Conservation (phyloP, 1,140 invertebrate species). For the Colletes latitarsis region DNA sequence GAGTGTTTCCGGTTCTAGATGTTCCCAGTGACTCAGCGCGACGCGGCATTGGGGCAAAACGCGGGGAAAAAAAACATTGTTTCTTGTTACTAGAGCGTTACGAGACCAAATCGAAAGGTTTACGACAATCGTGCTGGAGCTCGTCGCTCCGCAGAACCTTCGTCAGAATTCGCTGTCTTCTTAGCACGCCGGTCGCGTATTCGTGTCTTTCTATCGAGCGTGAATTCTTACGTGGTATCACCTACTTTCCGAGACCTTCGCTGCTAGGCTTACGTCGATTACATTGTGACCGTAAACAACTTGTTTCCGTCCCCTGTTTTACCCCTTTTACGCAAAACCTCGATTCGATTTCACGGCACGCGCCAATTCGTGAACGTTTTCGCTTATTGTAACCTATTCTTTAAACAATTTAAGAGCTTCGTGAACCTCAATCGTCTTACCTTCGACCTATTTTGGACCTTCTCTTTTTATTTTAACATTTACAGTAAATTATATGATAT, state of each 20-base stretch:
- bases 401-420: not conserved
- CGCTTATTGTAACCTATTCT: too few relatives aligned
- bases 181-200: not conserved
- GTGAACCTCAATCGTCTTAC: too few relatives aligned
- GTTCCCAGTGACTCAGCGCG: slow-evolving; percentile 1
- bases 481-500: too few relatives aligned
- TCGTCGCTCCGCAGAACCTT: not conserved
- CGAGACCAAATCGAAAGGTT: slow-evolving; percentile 32
- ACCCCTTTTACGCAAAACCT: not conserved
- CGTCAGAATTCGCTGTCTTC: slow-evolving; percentile 11
- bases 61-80: not conserved
- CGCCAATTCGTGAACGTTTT: not conserved
- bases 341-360: not conserved
- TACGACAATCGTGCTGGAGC: not conserved
- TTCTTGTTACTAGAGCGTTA: slow-evolving; percentile 40
- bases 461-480: too few relatives aligned
- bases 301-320: slow-evolving; percentile 36
- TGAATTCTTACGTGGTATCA: slow-evolving; percentile 24
- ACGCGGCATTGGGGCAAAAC: not conserved
- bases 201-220: slow-evolving; percentile 16
- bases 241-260: slow-evolving; percentile 50
- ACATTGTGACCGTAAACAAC: slow-evolving; percentile 38
- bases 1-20: slow-evolving; percentile 13
- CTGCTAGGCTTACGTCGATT: slow-evolving; percentile 1
- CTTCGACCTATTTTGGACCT: too few relatives aligned